Percentiles rank a stretch among this genome's conserved stretches.
Conservation (phyloP, 2,113 vertebrate species). For the Carettochelys insculpta region DNA sequence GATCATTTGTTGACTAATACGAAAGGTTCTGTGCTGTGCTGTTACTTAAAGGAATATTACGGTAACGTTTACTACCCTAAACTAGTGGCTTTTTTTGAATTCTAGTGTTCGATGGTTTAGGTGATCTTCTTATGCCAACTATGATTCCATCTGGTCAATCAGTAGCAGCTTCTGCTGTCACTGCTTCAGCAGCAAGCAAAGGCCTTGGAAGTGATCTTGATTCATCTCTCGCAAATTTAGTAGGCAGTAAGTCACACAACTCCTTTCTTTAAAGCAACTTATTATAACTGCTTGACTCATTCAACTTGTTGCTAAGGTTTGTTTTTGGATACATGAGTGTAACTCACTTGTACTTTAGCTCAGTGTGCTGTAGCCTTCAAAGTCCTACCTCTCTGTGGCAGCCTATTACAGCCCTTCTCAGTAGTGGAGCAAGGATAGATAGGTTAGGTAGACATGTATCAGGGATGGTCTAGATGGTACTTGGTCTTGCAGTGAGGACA, state of each 20-base stretch:
- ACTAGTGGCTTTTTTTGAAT: slow-evolving; percentile 42
- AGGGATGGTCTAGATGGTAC: too few relatives aligned
- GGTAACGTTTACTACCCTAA: slow-evolving; percentile 35
- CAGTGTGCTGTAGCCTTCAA: neutral
- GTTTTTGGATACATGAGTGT: neutral
- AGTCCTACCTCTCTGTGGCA: neutral
- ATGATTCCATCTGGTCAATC: slow-evolving; percentile 91
- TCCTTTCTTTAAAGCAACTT: neutral
- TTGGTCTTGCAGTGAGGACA: too few relatives aligned
- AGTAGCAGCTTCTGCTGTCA: slow-evolving; percentile 67
- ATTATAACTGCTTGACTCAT: too few relatives aligned
- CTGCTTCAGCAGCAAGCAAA: slow-evolving; percentile 82
- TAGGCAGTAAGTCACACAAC: slow-evolving; percentile 89
- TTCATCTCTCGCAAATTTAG: slow-evolving; percentile 93
- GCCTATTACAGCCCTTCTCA: neutral
- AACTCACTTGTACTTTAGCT: neutral
- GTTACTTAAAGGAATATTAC: neutral
- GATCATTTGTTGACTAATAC: neutral
- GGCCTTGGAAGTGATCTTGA: slow-evolving; percentile 92
- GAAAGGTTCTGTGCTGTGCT: neutral
- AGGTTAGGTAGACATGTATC: too few relatives aligned
- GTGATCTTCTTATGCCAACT: slow-evolving; percentile 95
- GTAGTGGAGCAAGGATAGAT: too few relatives aligned
- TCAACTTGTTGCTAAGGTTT: neutral
- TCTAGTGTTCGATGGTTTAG: slow-evolving; percentile 95